These are phyloP conservation scores for Nasua narica DNA, from an alignment of 2,797 vertebrate genomes.

Conservation along the genomic window DNA sequence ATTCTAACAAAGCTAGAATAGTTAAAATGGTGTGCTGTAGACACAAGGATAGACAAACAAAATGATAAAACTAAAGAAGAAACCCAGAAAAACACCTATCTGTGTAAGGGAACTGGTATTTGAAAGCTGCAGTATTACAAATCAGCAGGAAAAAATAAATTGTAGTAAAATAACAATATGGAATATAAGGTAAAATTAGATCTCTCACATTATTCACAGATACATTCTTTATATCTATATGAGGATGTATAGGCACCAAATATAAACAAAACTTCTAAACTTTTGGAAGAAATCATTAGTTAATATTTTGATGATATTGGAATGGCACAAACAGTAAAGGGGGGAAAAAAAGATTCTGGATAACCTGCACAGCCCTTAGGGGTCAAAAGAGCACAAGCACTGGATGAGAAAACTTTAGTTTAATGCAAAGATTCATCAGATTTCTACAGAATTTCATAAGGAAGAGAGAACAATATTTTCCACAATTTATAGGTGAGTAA, in stretches of 20 bases:
- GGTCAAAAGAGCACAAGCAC: not conserved
- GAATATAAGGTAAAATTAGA: not conserved
- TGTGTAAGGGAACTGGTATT: not conserved
- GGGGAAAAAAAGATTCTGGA: not conserved
- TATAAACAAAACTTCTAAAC: not conserved
- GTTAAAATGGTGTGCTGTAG: not conserved
- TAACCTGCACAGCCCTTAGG: not conserved
- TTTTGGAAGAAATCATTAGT: not conserved
- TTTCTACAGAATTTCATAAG: not conserved
- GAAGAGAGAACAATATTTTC: not conserved
- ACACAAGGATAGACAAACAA: not conserved
- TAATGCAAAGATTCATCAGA: not conserved
- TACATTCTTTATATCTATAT: not conserved
- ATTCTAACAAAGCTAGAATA: not conserved
- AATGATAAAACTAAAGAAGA: not conserved
- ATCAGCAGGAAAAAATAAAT: not conserved
- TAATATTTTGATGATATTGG: not conserved
- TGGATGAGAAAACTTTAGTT: not conserved
- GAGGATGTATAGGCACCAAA: not conserved
- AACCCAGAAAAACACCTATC: not conserved
- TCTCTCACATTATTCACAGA: not conserved
- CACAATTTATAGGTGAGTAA: not conserved
- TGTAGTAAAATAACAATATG: not conserved
- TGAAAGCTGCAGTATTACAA: not conserved
- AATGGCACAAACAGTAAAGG: not conserved